phyloP scores from a whole-genome alignment of 35 echinoderm and acorn worm genomes.

The Chiridota heheva region DNA sequence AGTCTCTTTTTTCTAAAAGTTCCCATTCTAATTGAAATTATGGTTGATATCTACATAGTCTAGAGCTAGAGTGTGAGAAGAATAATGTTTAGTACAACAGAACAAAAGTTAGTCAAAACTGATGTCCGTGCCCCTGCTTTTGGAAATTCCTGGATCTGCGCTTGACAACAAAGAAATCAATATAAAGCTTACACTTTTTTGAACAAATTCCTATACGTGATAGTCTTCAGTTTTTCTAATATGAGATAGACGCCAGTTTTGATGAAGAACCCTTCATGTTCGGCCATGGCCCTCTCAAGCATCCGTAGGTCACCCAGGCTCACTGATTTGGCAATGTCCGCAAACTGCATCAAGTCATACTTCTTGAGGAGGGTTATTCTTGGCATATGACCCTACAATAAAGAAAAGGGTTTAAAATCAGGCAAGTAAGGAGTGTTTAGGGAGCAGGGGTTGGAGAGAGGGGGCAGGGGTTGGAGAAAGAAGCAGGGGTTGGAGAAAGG shows the following conservation, averaged over 20 bases:
- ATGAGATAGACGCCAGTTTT: conserved; percentile 98
- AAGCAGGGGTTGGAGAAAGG: too few relatives aligned
- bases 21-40: too few relatives aligned
- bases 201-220: conserved; percentile 94
- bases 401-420: not conserved
- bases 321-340: conserved; percentile 80
- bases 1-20: too few relatives aligned
- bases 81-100: too few relatives aligned
- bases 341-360: conserved; percentile 97
- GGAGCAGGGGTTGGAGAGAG: too few relatives aligned
- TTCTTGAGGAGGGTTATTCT: conserved; percentile 73
- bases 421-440: not conserved
- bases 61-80: too few relatives aligned
- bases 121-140: too few relatives aligned
- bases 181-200: conserved; percentile 90
- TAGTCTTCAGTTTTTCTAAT: conserved; percentile 95
- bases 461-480: too few relatives aligned
- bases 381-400: conserved; percentile 92
- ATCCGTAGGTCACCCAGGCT: conserved; percentile 74
- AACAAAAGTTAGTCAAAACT: too few relatives aligned
- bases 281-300: conserved; percentile 69
- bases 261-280: conserved; percentile 90
- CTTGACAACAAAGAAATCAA: not conserved
- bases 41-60: too few relatives aligned
- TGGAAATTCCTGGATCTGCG: too few relatives aligned